These are phyloP conservation scores for Allygus modestus DNA, from an alignment of 2,888 invertebrate genomes.

Conservation along the genomic window DNA sequence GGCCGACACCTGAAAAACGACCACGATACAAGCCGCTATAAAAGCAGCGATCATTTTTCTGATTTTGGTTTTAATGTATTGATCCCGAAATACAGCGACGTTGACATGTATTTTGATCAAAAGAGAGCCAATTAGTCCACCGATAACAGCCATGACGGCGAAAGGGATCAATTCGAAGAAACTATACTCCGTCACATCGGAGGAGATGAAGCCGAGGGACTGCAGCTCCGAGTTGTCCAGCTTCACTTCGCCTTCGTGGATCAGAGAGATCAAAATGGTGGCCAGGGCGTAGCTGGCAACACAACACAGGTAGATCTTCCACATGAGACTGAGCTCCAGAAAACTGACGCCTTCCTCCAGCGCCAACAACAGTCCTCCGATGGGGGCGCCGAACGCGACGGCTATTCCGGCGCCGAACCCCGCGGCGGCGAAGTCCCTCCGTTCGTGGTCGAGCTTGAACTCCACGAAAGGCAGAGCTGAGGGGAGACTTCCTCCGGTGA, in stretches of 20 bases:
- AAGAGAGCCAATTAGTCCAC: slow-evolving; percentile 78
- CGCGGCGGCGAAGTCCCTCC: slow-evolving; percentile 81
- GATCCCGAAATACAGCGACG: slow-evolving; percentile 61
- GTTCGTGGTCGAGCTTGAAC: slow-evolving; percentile 80
- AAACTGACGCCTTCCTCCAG: slow-evolving; percentile 82
- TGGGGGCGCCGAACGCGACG: slow-evolving; percentile 79
- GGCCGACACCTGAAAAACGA: not conserved
- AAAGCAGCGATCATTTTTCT: not conserved
- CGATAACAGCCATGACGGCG: slow-evolving; percentile 77
- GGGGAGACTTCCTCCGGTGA: slow-evolving; percentile 75
- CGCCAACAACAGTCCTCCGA: slow-evolving; percentile 80
- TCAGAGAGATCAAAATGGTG: not conserved
- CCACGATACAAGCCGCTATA: not conserved
- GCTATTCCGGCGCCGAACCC: slow-evolving; percentile 83
- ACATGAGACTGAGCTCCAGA: slow-evolving; percentile 81
- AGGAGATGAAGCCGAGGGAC: slow-evolving; percentile 65
- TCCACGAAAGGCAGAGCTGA: slow-evolving; percentile 74
- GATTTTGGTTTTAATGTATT: not conserved
- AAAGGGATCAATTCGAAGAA: slow-evolving; percentile 76
- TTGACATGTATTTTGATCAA: slow-evolving; percentile 72
- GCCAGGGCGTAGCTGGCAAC: slow-evolving; percentile 73
- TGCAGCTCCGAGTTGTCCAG: slow-evolving; percentile 27
- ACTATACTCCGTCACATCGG: slow-evolving; percentile 69
- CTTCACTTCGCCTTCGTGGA: slow-evolving; percentile 66
- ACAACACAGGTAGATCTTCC: slow-evolving; percentile 82